These are phyloP conservation scores for Streptopelia turtur DNA, from an alignment of 2,797 vertebrate genomes.

Conservation along the genomic window DNA sequence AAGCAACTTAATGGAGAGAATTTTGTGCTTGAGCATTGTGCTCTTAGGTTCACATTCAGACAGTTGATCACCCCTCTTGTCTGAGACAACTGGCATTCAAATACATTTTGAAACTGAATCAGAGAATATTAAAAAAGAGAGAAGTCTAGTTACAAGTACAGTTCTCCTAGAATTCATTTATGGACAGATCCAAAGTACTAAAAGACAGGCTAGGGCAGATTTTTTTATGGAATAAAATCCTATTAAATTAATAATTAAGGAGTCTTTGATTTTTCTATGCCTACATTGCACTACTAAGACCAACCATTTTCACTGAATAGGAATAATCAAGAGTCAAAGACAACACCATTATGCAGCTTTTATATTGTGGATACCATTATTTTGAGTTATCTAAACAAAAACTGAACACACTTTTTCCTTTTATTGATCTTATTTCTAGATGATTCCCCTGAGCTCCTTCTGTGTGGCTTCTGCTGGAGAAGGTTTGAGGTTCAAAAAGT, in stretches of 20 bases:
- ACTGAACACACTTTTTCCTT: background rate
- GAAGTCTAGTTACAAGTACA: background rate
- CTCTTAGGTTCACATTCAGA: background rate
- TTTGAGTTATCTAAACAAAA: background rate
- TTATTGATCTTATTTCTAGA: background rate
- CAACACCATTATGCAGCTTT: background rate
- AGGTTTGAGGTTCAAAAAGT: background rate
- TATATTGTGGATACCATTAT: background rate
- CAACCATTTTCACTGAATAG: background rate
- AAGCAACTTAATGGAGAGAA: background rate
- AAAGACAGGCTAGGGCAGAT: background rate
- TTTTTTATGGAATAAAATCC: background rate
- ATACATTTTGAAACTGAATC: background rate
- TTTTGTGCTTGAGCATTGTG: background rate
- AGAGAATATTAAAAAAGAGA: background rate
- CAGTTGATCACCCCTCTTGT: background rate
- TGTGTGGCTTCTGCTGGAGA: background rate
- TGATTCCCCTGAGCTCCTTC: background rate
- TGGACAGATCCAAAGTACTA: background rate
- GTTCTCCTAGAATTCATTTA: background rate
- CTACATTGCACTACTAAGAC: background rate
- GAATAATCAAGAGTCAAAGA: background rate
- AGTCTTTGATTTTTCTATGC: background rate
- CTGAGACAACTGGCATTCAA: background rate
- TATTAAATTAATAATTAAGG: background rate